A percentile compares a stretch with the other conserved stretches of the same genome.
Evolutionary conservation across 2,888 invertebrate species (phyloP).

Genomic region (Charanyca ferruginea): DNA sequence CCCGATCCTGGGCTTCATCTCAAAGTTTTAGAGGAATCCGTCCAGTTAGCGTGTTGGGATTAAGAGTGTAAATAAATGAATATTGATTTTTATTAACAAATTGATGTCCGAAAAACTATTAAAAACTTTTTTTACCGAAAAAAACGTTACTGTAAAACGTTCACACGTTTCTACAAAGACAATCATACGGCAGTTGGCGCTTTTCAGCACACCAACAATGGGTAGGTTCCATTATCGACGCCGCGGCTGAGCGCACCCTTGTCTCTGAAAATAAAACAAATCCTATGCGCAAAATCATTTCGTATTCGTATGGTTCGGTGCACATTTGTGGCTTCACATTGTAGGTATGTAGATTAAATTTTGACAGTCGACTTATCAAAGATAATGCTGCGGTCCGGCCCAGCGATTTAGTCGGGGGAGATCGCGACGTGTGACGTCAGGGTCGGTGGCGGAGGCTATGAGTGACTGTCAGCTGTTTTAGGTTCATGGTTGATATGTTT

Average conservation of each 20-base stretch:
- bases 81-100: slow-evolving; percentile 27
- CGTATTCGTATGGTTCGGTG: slow-evolving; percentile 73
- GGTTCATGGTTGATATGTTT: slow-evolving; percentile 1
- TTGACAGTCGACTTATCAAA: slow-evolving; percentile 77
- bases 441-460: slow-evolving; percentile 24
- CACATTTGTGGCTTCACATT: slow-evolving; percentile 70
- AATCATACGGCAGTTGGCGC: slow-evolving; percentile 67
- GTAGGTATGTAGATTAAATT: slow-evolving; percentile 75
- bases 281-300: slow-evolving; percentile 78
- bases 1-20: too few species aligned
- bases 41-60: too few species aligned
- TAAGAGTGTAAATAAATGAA: slow-evolving; percentile 22
- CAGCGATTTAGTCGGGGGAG: slow-evolving; percentile 57
- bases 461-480: slow-evolving; percentile 44
- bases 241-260: slow-evolving; percentile 74
- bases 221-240: slow-evolving; percentile 75
- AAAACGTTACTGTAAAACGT: slow-evolving; percentile 47
- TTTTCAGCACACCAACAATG: slow-evolving; percentile 70
- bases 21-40: too few species aligned
- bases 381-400: slow-evolving; percentile 69
- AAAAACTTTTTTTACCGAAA: slow-evolving; percentile 16
- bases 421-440: slow-evolving; percentile 58
- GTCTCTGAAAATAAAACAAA: slow-evolving; percentile 79
- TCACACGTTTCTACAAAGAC: slow-evolving; percentile 63
- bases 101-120: slow-evolving; percentile 10